These are phyloP conservation scores for Apaloderma vittatum DNA, from an alignment of 2,113 vertebrate genomes.

Conservation along the genomic window DNA sequence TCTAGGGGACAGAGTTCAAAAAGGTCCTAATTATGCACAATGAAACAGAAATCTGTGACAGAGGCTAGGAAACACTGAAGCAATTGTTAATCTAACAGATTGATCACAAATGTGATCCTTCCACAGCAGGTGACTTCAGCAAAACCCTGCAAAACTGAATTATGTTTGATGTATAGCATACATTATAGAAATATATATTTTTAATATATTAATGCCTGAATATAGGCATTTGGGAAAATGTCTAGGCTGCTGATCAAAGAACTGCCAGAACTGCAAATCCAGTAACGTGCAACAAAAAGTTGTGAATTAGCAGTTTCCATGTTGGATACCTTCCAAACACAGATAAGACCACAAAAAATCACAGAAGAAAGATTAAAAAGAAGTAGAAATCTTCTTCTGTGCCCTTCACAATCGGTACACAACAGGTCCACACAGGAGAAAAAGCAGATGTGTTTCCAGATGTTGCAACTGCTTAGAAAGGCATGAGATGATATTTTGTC, in stretches of 20 bases:
- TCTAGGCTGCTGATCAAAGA: not conserved
- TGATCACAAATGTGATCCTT: not conserved
- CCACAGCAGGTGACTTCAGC: not conserved
- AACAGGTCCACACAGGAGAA: not conserved
- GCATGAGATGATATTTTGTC: not conserved
- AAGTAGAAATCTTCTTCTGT: not conserved
- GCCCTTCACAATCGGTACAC: not conserved
- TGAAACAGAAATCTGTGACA: not conserved
- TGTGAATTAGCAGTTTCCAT: not conserved
- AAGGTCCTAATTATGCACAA: not conserved
- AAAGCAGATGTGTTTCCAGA: not conserved
- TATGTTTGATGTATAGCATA: not conserved
- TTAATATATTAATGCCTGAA: not conserved
- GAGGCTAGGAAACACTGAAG: not conserved
- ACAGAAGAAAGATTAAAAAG: not conserved
- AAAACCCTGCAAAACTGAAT: not conserved
- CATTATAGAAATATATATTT: not conserved
- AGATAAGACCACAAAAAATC: not conserved
- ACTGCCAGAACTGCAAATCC: constrained; percentile 3
- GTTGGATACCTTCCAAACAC: constrained; percentile 2
- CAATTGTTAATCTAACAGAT: not conserved
- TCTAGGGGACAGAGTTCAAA: not conserved
- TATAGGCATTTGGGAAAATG: not conserved
- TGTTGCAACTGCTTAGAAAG: not conserved
- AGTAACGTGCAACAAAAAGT: not conserved